phyloP scores from a whole-genome alignment of 2,113 vertebrate species.

The Xiphophorus couchianus region DNA sequence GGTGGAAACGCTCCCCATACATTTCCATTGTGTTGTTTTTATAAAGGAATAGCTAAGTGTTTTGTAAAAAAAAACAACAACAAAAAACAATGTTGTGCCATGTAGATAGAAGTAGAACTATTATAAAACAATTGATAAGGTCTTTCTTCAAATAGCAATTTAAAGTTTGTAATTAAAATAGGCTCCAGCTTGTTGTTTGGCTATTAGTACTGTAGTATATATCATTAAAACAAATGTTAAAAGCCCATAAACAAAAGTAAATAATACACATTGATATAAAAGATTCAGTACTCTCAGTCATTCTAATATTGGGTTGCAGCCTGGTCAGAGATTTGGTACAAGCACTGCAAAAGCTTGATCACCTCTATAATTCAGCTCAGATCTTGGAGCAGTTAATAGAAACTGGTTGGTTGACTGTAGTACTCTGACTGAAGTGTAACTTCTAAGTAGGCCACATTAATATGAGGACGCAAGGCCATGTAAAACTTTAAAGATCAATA shows the following conservation, averaged over 20 bases:
- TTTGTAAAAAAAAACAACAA: background rate
- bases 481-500: too few relatives aligned
- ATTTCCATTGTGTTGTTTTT: background rate
- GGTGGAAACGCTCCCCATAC: slow-evolving; percentile 2
- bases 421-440: too few relatives aligned
- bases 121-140: background rate
- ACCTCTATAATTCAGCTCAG: background rate
- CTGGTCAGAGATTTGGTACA: background rate
- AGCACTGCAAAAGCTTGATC: background rate
- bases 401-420: too few relatives aligned
- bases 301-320: background rate
- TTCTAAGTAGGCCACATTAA: too few relatives aligned
- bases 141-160: slow-evolving; percentile 8
- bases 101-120: background rate
- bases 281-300: background rate
- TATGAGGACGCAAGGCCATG: too few relatives aligned
- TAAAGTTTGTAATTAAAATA: slow-evolving; percentile 26
- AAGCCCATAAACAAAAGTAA: background rate
- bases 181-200: slow-evolving; percentile 15
- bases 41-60: background rate
- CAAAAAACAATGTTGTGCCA: background rate
- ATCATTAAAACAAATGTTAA: background rate
- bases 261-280: background rate
- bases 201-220: slow-evolving; percentile 6
- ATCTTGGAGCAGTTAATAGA: background rate